A percentile compares a stretch with the other conserved stretches of the same genome.
These are phyloP conservation scores for Euplexia lucipara DNA, from an alignment of 2,888 invertebrate genomes.

Conservation along the genomic window DNA sequence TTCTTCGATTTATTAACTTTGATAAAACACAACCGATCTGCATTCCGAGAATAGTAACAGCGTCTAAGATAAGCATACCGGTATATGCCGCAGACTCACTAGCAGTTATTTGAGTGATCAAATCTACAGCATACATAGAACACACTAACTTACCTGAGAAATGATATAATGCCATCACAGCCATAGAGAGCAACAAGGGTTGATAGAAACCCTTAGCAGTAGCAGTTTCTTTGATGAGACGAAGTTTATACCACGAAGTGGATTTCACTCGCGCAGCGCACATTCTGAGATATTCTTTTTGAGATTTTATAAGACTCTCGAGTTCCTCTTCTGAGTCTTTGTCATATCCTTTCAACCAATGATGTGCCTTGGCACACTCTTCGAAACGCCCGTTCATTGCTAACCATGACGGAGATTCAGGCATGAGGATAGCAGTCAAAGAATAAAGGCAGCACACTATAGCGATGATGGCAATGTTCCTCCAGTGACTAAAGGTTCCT, in stretches of 20 bases:
- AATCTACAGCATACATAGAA: conserved; percentile 75
- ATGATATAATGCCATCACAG: conserved; percentile 64
- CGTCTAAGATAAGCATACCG: conserved; percentile 80
- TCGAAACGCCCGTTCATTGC: conserved; percentile 67
- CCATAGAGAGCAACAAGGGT: conserved; percentile 66
- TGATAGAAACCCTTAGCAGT: conserved; percentile 68
- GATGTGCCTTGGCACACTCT: conserved; percentile 64
- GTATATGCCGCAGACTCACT: conserved; percentile 74
- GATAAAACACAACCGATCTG: conserved; percentile 76
- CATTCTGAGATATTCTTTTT: conserved; percentile 57
- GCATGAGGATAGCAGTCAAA: conserved; percentile 63
- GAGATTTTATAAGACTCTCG: conserved; percentile 60
- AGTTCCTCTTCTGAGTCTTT: conserved; percentile 69
- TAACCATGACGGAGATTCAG: conserved; percentile 75
- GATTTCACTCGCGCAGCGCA: conserved; percentile 40
- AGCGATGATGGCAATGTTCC: conserved; percentile 70
- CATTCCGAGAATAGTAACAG: conserved; percentile 78
- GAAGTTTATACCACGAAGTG: conserved; percentile 49
- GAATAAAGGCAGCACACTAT: conserved; percentile 64
- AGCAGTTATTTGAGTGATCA: conserved; percentile 73
- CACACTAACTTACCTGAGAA: conserved; percentile 73
- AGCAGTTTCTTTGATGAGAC: conserved; percentile 52
- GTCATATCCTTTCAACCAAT: conserved; percentile 70
- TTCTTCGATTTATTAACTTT: conserved; percentile 74
- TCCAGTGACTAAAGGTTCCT: conserved; percentile 76